Conservation (phyloP, 1,140 invertebrate species). For the Eubasilissa regina region DNA sequence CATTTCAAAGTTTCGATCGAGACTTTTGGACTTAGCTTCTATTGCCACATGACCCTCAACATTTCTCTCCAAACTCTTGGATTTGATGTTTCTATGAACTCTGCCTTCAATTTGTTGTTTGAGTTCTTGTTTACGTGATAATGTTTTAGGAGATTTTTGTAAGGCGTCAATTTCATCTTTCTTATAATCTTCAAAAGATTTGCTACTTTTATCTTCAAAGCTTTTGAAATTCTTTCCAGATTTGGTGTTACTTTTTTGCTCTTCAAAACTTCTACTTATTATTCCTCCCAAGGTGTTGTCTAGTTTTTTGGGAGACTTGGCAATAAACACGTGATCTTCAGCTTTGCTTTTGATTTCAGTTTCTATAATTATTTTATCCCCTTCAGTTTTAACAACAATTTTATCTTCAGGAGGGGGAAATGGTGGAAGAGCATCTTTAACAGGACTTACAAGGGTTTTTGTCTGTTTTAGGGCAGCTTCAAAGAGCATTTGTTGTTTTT, state of each 20-base stretch:
- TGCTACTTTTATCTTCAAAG: conserved; percentile 74
- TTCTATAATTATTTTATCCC: conserved; percentile 78
- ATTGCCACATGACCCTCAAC: conserved; percentile 69
- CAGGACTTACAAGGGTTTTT: conserved; percentile 79
- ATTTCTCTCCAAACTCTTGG: conserved; percentile 74
- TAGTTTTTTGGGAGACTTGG: conserved; percentile 79
- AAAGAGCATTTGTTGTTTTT: conserved; percentile 80
- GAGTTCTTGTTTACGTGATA: conserved; percentile 75
- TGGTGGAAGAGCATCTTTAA: conserved; percentile 77
- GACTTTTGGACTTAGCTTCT: conserved; percentile 76
- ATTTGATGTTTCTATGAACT: conserved; percentile 74
- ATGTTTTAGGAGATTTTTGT: conserved; percentile 75
- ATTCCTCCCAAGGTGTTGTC: conserved; percentile 77
- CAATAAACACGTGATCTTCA: conserved; percentile 79
- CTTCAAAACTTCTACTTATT: conserved; percentile 79
- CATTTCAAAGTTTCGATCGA: conserved; percentile 72
- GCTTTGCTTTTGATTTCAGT: conserved; percentile 76
- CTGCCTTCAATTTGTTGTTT: conserved; percentile 76
- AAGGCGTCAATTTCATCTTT: conserved; percentile 71
- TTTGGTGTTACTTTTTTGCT: conserved; percentile 72
- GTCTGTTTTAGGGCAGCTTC: conserved; percentile 81
- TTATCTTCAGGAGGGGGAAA: conserved; percentile 80
- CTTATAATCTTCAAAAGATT: conserved; percentile 75
- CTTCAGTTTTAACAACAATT: conserved; percentile 75
- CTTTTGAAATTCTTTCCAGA: conserved; percentile 74